Percentiles rank a stretch among this genome's conserved stretches.
phyloP scores from a whole-genome alignment of 2,113 vertebrate species.

The Montifringilla adamsi region DNA sequence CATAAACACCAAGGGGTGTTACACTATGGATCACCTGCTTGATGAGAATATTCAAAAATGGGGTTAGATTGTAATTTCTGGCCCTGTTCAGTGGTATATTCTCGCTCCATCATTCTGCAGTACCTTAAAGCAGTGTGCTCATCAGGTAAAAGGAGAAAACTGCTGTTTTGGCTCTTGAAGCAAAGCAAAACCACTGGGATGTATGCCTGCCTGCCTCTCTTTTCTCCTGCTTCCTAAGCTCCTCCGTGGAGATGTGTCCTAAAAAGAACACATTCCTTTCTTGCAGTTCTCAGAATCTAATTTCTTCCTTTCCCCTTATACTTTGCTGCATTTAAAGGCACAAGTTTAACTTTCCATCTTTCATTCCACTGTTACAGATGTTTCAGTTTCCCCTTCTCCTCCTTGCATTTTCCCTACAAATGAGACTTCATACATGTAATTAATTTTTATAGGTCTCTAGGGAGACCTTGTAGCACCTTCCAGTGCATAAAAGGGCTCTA shows the following conservation, averaged over 20 bases:
- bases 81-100: background rate
- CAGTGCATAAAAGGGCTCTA: background rate
- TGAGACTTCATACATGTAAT: background rate
- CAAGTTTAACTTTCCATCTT: background rate
- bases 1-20: background rate
- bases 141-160: background rate
- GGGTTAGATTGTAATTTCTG: background rate
- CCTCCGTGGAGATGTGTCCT: background rate
- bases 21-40: background rate
- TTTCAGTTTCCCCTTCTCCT: background rate
- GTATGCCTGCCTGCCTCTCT: background rate
- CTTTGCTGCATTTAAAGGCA: background rate
- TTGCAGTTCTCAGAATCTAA: background rate
- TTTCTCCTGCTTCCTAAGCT: background rate
- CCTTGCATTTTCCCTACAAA: background rate
- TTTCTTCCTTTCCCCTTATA: background rate
- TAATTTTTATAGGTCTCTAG: background rate
- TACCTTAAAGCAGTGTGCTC: background rate
- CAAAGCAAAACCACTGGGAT: background rate
- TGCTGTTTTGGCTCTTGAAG: background rate
- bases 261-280: background rate
- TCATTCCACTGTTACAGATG: background rate
- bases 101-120: background rate
- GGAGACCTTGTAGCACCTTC: background rate
- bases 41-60: background rate